Evolutionary conservation across 2,113 vertebrate genomes (phyloP), one percentile per base, ranked within the genome.

Genomic region (Geococcyx californianus): DNA sequence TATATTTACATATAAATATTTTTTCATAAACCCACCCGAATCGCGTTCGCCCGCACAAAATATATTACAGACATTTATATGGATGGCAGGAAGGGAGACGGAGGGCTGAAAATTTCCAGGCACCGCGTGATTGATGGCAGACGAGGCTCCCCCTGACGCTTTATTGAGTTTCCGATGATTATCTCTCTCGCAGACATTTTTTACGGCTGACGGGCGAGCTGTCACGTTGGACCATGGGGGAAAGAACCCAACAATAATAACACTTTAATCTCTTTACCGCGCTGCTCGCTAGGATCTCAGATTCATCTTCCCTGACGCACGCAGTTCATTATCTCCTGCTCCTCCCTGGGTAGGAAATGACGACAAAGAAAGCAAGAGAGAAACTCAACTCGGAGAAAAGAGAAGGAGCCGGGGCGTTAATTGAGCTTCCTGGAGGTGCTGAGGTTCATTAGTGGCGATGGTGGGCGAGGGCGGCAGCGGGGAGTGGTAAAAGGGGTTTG

Each of bases 161-260:
- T 99, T 99, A 99, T 99, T 99, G 99, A 99, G 99, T 99, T 99
- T 99, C 98, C 98, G 98, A 98, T 99, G 99, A 99, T 99, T 99
- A 99, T 99, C 99, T 99, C 98, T 98, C 98, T 97, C 98, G 95
- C 97, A 98, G 98, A 99, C 99, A 99, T 99, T 98, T 98, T 98
- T 98, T 98, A 98, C 98, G 93, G 98, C 98, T 98, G 98, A 98
- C 98, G 98, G 98, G 98, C 97, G 97, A 98, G 98, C 98, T 99
- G 98, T 99, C 98, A 99, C 92, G 88, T 87, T 42, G 94, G 97
- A 98, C 98, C 98, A 97, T 95, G 97, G 97, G 98, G 98, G 97
- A 93, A 98, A 97, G 96, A 97, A 26, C 90, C 94, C 98, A 97
- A 97, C 98, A 97, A 98, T 98, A 98, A 98, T 98, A 98, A 98